Percentiles rank a stretch among this genome's conserved stretches.
phyloP scores from a whole-genome alignment of 1,140 invertebrate genomes.

The Polypedilum pembai region DNA sequence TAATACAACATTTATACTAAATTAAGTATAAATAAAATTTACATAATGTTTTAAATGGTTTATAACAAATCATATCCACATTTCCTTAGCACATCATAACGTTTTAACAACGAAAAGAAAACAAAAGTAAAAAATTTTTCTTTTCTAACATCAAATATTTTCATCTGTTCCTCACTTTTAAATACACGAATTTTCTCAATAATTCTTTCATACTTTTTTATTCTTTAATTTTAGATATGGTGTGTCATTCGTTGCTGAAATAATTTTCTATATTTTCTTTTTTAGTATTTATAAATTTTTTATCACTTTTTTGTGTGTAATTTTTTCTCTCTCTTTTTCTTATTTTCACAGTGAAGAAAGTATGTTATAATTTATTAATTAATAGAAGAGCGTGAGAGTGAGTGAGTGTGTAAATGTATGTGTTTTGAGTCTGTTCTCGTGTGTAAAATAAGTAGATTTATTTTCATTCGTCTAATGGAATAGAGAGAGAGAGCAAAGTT shows the following conservation, averaged over 20 bases:
- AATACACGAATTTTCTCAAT: too few relatives aligned
- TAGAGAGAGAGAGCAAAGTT: too few relatives aligned
- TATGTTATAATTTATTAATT: background rate
- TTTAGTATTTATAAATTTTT: background rate
- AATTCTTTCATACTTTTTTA: background rate
- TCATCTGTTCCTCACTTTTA: background rate
- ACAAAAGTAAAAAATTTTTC: background rate
- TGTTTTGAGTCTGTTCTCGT: background rate
- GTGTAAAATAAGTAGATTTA: background rate
- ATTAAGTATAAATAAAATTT: too few relatives aligned
- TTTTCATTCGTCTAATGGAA: too few relatives aligned
- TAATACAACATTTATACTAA: too few relatives aligned
- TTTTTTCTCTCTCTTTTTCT: background rate
- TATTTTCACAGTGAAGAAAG: background rate
- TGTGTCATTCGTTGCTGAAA: conserved; percentile 11
- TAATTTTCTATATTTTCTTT: background rate
- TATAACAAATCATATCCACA: too few relatives aligned
- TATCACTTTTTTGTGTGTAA: background rate
- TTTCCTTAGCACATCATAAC: too few relatives aligned
- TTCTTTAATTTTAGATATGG: background rate
- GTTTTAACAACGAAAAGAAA: background rate
- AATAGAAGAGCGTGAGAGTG: background rate
- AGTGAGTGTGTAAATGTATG: conserved; percentile 9
- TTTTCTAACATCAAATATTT: background rate
- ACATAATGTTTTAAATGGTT: too few relatives aligned